A percentile compares a stretch with the other conserved stretches of the same genome.
These are phyloP conservation scores for Trachops cirrhosus DNA, from an alignment of 2,797 vertebrate species.

Conservation along the genomic window DNA sequence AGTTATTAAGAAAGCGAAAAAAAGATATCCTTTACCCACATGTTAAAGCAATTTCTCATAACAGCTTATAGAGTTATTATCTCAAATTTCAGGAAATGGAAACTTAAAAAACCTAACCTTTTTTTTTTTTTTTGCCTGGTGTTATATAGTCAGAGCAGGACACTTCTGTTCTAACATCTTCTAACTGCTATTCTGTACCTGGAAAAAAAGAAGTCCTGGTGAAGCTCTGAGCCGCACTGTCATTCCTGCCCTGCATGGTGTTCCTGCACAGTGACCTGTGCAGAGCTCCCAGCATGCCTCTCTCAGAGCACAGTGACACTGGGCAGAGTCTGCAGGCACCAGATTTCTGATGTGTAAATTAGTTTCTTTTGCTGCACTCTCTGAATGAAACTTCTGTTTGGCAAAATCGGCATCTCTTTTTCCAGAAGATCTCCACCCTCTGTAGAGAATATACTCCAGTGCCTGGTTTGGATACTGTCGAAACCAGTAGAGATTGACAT, in stretches of 20 bases:
- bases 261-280: background rate
- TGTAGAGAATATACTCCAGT: constrained; percentile 26
- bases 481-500: background rate
- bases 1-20: background rate
- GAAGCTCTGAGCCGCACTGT: rapidly evolving
- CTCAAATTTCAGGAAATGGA: background rate
- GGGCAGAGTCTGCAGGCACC: background rate
- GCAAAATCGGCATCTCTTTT: constrained; percentile 24
- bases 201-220: background rate
- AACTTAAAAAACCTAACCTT: background rate
- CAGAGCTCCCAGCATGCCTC: background rate
- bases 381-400: constrained; percentile 16
- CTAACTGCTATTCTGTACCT: background rate
- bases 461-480: background rate
- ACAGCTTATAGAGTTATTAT: background rate
- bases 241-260: background rate
- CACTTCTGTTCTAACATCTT: background rate
- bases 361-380: background rate
- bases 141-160: background rate
- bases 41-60: background rate
- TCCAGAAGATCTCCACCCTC: background rate
- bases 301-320: constrained; percentile 10
- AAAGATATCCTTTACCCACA: background rate
- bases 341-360: constrained; percentile 21
- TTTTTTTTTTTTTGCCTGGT: background rate